Evolutionary conservation across 1,140 invertebrate genomes (phyloP), one percentile per base, ranked within the genome.

Genomic region (Aphelenchoides besseyi): DNA sequence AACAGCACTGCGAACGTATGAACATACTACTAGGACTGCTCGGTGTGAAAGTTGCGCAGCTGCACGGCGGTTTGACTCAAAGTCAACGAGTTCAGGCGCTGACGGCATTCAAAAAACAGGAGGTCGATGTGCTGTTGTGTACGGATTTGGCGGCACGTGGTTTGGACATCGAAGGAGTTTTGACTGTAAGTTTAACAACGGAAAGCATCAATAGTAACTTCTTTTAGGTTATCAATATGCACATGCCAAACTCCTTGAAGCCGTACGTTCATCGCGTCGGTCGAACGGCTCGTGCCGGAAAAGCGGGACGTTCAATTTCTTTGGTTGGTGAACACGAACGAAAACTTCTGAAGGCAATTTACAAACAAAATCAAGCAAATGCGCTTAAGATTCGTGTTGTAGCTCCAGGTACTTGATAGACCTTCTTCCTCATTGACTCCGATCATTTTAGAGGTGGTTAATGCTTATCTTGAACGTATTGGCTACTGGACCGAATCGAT

Each of bases 111-210:
- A 84, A 84, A 68, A 71, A 30, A 29, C 70, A 79, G 52, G 73
- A 80, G 59, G 89, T 94, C 33, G 94, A 97, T 87, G 89, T 98
- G 2, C 86, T 98, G 18, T 89, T 97, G 61, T 94, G 94, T 0
- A 98, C 95, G 2, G 95, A 98, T 88, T 91, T 98, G 28, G 95
- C 95, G 3, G 94, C 95, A 30, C 88, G 95, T 86, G 95, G 95
- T 86, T 88, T 98, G 30, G 95, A 98, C 86, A 98, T 98, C 78
- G 89, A 91, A 55, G 93, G 92, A 3, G 94, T 98, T 0, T 92
- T 94, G 87, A 97, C 94, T 37, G 94, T 90, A 74, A 84, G 85
- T 85, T 67, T 18, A 32, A 73, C 62, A 28, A 55, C 73, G n/a
- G 35, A 32, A 23, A 9, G 1, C n/a, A 52, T 67, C 29, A 35